Evolutionary conservation across 2,113 vertebrate species (phyloP).

Genomic region (Sinocyclocheilus anophthalmus): DNA sequence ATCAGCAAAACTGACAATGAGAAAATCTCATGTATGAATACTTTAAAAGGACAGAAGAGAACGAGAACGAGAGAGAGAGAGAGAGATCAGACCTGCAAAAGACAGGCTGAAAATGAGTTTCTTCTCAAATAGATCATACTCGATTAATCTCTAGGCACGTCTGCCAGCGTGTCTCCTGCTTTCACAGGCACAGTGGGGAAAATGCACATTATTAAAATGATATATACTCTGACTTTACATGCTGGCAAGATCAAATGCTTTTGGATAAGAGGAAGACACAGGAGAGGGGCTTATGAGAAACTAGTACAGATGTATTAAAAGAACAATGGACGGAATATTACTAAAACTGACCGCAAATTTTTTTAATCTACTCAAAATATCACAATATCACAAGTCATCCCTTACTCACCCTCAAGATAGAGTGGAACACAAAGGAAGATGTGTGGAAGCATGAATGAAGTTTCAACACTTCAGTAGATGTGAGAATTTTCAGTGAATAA

Average conservation of each 20-base stretch:
- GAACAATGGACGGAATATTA: constrained; percentile 59
- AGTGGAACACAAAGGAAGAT: neutral
- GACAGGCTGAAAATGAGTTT: constrained; percentile 78
- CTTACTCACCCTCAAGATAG: neutral
- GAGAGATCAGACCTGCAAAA: constrained; percentile 53
- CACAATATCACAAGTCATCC: too few species aligned
- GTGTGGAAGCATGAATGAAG: neutral
- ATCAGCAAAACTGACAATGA: constrained; percentile 73
- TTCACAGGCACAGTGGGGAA: constrained; percentile 62
- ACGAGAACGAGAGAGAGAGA: constrained; percentile 49
- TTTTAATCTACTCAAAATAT: neutral
- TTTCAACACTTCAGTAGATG: neutral
- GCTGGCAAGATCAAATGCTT: constrained; percentile 67
- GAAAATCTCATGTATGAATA: constrained; percentile 64
- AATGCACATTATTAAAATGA: constrained; percentile 73
- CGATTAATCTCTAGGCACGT: constrained; percentile 67
- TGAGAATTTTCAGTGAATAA: neutral
- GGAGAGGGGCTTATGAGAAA: constrained; percentile 60
- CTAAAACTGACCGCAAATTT: constrained; percentile 67
- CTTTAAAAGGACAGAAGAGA: constrained; percentile 53
- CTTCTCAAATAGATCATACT: constrained; percentile 75
- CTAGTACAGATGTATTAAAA: constrained; percentile 63
- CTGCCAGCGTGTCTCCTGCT: constrained; percentile 59
- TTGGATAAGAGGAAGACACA: constrained; percentile 50
- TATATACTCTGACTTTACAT: constrained; percentile 69